Evolutionary conservation across 1,140 invertebrate species (phyloP).

Genomic region (Phortica variegata): DNA sequence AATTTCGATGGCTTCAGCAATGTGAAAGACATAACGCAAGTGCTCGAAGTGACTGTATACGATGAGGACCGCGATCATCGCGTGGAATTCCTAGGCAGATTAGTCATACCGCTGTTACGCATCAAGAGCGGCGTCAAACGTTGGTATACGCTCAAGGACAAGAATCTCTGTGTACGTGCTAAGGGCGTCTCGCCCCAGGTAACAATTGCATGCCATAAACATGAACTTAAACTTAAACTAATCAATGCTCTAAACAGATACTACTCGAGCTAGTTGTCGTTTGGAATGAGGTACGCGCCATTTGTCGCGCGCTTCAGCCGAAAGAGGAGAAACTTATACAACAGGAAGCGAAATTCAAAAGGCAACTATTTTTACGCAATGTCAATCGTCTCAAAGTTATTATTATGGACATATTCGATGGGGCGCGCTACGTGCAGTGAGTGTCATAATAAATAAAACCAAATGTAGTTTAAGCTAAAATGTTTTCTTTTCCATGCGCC

Average conservation of each 20-base stretch:
- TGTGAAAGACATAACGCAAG: conserved; percentile 95
- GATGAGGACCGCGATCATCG: conserved; percentile 98
- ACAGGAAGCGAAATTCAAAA: conserved; percentile 92
- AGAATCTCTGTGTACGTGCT: conserved; percentile 82
- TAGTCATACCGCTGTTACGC: conserved; percentile 84
- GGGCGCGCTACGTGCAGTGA: conserved; percentile 90
- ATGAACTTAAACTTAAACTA: not conserved
- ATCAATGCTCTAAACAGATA: conserved; percentile 13
- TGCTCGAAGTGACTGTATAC: conserved; percentile 95
- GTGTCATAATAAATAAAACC: conserved; percentile 47
- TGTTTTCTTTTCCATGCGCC: conserved; percentile 30
- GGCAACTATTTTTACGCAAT: conserved; percentile 90
- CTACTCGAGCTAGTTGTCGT: conserved; percentile 87
- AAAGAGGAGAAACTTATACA: conserved; percentile 95
- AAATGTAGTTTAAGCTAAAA: not conserved
- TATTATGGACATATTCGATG: conserved; percentile 84
- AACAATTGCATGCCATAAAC: not conserved
- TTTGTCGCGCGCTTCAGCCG: conserved; percentile 90
- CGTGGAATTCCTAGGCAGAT: conserved; percentile 94
- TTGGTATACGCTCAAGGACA: conserved; percentile 97
- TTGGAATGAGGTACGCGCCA: conserved; percentile 87
- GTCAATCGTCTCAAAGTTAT: conserved; percentile 90
- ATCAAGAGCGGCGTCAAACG: conserved; percentile 89
- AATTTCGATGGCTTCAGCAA: conserved; percentile 65
- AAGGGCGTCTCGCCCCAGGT: conserved; percentile 92